Evolutionary conservation across 2,888 invertebrate species (phyloP), one percentile per base, ranked within the genome.

Genomic region (Tridacna crocea): DNA sequence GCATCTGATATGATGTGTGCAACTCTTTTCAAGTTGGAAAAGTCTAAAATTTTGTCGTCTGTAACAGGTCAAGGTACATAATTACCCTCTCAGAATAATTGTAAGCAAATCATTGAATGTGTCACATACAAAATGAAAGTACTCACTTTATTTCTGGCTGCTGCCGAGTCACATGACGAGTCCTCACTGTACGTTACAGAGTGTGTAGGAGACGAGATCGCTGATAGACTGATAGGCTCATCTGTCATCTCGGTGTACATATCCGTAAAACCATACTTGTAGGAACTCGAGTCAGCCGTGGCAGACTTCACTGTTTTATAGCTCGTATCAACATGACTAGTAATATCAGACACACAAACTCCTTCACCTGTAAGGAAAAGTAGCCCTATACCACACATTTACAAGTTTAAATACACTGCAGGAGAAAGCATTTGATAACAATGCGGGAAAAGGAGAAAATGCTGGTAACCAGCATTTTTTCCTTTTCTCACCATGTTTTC

Each of bases 231-330:
- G 0, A 58, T 26, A 6, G 58, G 58, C n/a, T 80, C 80, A 22
- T 72, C 76, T 13, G 47, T 72, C 6, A 72, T 24, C 3, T 72
- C 72, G 19, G 65, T 46, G 11, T 72, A 55, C 17, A 65, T 26
- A 58, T 76, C 72, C 0, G 48, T 46, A 26, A 55, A 60, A 24
- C 61, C 51, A 36, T 75, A 65, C 22, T 76, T 55, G 48, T 24
- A 80, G 15, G 66, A 66, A 51, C 80, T 80, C 0, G 80, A 80
- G 66, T 80, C 80, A 0, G 77, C 80, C 11, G 76, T 66, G 15
- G 75, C 68, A 4, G 80, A 76, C 47, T 55, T 36, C 10, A 77
- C 72, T 4, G 55, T 65, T 26, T 61, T 75, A 17, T 46, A 61
- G 51, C 48, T 65, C 36, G 27, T 47, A 26, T 73, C 72, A n/a